Evolutionary conservation across 2,797 vertebrate genomes (phyloP).

Genomic region (Melopsittacus undulatus): DNA sequence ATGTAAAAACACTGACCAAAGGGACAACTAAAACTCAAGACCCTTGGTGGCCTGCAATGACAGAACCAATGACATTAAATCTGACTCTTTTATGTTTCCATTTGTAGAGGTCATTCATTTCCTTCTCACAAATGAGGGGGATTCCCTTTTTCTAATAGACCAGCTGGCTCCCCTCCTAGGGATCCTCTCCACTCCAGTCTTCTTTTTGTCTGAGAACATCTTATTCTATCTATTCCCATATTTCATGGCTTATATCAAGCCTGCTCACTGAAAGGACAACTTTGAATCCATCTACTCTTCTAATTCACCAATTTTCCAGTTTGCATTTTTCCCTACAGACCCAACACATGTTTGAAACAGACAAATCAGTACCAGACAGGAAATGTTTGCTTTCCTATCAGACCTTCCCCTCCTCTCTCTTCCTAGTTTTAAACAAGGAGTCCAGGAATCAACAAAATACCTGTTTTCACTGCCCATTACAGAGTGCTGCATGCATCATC

Average conservation of each 20-base stretch:
- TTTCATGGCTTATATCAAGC: background rate
- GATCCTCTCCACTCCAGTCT: background rate
- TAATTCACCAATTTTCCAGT: background rate
- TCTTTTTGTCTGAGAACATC: background rate
- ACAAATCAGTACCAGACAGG: background rate
- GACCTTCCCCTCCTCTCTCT: fast-evolving
- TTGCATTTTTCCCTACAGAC: background rate
- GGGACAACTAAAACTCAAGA: background rate
- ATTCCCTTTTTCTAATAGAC: background rate
- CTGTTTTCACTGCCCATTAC: background rate
- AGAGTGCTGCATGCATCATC: fast-evolving
- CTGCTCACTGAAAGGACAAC: background rate
- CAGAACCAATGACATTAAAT: background rate
- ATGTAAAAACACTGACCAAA: background rate
- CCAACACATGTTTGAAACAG: background rate
- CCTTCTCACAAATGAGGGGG: background rate
- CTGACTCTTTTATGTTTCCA: background rate
- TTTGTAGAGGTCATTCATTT: background rate
- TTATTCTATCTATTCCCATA: background rate
- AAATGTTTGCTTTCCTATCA: background rate
- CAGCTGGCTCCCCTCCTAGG: background rate
- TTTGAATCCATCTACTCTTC: background rate
- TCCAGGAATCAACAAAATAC: background rate
- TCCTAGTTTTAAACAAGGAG: background rate
- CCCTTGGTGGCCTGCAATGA: background rate